Percentiles rank a stretch among this genome's conserved stretches.
Evolutionary conservation across 2,797 vertebrate genomes (phyloP).

Genomic region (Heterohyrax brucei): DNA sequence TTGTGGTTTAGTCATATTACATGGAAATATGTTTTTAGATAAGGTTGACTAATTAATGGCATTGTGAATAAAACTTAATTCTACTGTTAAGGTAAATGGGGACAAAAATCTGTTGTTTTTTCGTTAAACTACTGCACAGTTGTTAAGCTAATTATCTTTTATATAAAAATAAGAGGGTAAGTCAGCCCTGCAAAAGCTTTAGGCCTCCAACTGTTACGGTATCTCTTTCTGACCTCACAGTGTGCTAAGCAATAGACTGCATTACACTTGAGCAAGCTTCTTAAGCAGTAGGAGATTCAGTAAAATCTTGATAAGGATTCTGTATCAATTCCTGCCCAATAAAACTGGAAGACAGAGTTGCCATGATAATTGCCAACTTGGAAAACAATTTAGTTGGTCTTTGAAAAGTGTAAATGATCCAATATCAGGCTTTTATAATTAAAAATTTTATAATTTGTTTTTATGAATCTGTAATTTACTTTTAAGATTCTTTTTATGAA

Average conservation of each 20-base stretch:
- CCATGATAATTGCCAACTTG: not conserved
- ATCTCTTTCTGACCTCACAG: conserved; percentile 21
- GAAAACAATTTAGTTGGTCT: not conserved
- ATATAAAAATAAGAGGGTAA: conserved; percentile 51
- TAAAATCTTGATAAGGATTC: not conserved
- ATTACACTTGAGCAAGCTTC: conserved; percentile 19
- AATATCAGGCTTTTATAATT: conserved; percentile 22
- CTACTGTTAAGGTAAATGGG: not conserved
- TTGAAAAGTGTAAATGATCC: not conserved
- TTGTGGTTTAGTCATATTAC: conserved; percentile 4
- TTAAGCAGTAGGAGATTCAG: not conserved
- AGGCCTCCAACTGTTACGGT: conserved; percentile 48
- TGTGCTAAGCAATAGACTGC: not conserved
- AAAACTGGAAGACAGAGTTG: not conserved
- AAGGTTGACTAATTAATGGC: conserved; percentile 15
- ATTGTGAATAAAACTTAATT: conserved; percentile 31
- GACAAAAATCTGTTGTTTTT: not conserved
- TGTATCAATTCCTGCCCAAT: conserved; percentile 40
- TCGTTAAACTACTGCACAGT: conserved; percentile 27
- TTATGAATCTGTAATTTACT: not conserved
- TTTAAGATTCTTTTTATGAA: too few species aligned
- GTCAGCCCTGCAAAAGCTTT: conserved; percentile 53
- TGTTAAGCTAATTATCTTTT: conserved; percentile 60
- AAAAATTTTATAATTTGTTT: conserved; percentile 19
- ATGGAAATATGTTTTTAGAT: conserved; percentile 1